A percentile compares a stretch with the other conserved stretches of the same genome.
Conservation (phyloP, 2,888 invertebrate species). For the Fragum sueziense region DNA sequence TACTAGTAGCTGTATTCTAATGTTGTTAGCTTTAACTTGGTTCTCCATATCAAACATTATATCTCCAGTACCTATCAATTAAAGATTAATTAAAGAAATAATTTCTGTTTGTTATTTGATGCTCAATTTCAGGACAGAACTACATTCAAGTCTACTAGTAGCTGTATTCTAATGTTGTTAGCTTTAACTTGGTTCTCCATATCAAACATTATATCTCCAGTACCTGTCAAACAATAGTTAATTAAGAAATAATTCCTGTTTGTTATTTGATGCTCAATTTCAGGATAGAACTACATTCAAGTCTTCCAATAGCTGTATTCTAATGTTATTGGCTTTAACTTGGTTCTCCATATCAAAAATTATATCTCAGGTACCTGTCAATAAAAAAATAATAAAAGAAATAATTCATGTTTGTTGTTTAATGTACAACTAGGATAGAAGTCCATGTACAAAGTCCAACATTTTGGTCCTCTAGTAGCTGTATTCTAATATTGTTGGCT, state of each 20-base stretch:
- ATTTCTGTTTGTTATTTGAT: too few species aligned
- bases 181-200: constrained; percentile 82
- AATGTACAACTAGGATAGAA: too few species aligned
- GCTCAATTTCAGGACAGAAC: constrained; percentile 69
- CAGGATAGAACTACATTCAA: constrained; percentile 78
- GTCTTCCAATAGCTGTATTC: constrained; percentile 78
- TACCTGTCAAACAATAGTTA: too few species aligned
- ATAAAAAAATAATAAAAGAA: too few species aligned
- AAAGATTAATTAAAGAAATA: too few species aligned
- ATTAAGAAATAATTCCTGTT: too few species aligned
- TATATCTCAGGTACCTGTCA: constrained; percentile 78
- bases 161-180: constrained; percentile 76
- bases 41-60: constrained; percentile 81
- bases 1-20: constrained; percentile 78
- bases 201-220: constrained; percentile 79
- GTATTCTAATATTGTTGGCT: constrained; percentile 79
- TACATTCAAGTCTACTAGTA: constrained; percentile 80
- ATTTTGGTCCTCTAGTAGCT: constrained; percentile 79
- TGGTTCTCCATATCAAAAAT: constrained; percentile 81
- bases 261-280: constrained; percentile 62
- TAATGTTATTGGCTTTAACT: constrained; percentile 78
- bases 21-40: constrained; percentile 80
- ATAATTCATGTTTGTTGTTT: too few species aligned
- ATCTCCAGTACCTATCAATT: constrained; percentile 80
- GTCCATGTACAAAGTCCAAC: too few species aligned